Evolutionary conservation across 2,113 vertebrate species (phyloP).

Genomic region (Cyanoderma ruficeps): DNA sequence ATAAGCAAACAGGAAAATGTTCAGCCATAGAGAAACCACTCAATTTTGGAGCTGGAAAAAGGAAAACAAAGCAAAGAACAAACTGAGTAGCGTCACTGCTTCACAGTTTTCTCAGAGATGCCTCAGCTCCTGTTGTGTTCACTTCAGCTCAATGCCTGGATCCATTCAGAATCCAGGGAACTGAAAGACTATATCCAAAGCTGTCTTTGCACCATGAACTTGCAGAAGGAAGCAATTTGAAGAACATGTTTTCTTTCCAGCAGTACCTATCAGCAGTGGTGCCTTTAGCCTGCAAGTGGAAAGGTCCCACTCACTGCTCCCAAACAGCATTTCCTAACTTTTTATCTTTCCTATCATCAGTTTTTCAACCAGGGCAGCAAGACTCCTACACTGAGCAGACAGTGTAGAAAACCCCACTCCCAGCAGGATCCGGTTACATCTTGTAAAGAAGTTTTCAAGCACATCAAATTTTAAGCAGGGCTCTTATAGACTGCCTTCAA

Average conservation of each 20-base stretch:
- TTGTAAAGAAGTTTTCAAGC: not conserved
- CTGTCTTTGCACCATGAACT: not conserved
- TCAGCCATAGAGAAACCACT: not conserved
- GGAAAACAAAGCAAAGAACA: not conserved
- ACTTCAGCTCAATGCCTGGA: not conserved
- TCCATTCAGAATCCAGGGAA: not conserved
- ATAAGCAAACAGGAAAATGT: not conserved
- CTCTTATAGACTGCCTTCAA: not conserved
- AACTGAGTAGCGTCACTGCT: fast-evolving
- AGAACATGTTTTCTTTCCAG: not conserved
- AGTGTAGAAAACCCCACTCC: not conserved
- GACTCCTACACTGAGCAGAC: fast-evolving
- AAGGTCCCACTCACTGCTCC: not conserved
- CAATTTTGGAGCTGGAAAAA: not conserved
- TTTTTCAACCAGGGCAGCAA: not conserved
- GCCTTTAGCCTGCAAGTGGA: not conserved
- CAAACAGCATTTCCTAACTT: not conserved
- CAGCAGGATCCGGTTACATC: not conserved
- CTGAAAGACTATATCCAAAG: not conserved
- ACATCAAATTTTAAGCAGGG: not conserved
- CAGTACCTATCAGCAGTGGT: not conserved
- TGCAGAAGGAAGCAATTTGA: not conserved
- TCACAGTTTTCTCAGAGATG: not conserved
- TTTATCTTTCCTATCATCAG: not conserved
- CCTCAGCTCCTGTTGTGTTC: not conserved